Evolutionary conservation across 1,140 invertebrate genomes (phyloP).

Genomic region (Tribolium castaneum): DNA sequence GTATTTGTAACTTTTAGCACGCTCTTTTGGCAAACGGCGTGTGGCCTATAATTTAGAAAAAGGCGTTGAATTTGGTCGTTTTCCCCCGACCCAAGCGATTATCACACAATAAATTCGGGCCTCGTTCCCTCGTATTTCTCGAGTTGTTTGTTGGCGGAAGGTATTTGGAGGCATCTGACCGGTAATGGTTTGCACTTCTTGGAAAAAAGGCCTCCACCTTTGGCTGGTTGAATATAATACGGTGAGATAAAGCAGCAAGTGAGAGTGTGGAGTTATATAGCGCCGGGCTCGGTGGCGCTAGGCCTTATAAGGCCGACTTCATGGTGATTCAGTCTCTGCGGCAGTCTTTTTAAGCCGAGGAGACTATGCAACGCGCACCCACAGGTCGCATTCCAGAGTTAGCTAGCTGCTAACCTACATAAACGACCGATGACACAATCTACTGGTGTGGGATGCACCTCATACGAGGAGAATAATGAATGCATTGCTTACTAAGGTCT

Average conservation of each 20-base stretch:
- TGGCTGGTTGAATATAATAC: not conserved
- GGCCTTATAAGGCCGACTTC: conserved; percentile 39
- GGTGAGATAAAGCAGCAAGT: conserved; percentile 26
- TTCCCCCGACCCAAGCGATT: not conserved
- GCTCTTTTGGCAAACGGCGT: not conserved
- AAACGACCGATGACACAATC: conserved; percentile 40
- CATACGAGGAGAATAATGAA: not conserved
- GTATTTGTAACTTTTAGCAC: too few relatives aligned
- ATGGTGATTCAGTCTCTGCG: conserved; percentile 42
- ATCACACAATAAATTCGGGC: not conserved
- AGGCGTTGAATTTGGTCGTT: not conserved
- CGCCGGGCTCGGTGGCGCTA: conserved; percentile 39
- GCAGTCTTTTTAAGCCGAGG: conserved; percentile 39
- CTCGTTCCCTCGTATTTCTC: not conserved
- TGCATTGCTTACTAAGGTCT: not conserved
- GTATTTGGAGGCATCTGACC: not conserved
- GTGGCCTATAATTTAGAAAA: not conserved
- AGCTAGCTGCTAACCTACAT: conserved; percentile 37
- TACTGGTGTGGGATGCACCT: conserved; percentile 25
- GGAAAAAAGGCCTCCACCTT: conserved; percentile 11
- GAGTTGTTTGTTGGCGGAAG: not conserved
- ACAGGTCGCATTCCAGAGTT: conserved; percentile 40
- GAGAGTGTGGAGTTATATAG: conserved; percentile 35
- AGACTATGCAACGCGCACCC: conserved; percentile 40
- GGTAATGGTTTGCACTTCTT: conserved; percentile 7